Conservation (phyloP, 2,888 invertebrate genomes). For the Nemotelus nigrinus region DNA sequence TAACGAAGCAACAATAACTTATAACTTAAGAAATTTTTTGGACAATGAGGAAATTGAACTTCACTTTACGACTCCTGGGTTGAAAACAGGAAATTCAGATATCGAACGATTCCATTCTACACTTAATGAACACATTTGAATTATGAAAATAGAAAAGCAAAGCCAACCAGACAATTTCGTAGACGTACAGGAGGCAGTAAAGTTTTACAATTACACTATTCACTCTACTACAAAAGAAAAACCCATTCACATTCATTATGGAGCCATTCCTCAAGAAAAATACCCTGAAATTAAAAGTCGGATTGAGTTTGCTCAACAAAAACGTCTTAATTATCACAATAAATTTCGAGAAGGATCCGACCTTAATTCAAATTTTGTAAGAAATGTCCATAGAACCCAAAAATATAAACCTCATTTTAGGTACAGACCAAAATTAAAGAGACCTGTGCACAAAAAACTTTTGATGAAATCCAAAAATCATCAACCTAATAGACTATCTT, state of each 20-base stretch:
- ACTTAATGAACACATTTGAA: neutral
- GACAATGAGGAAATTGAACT: neutral
- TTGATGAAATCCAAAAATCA: neutral
- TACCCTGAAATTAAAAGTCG: neutral
- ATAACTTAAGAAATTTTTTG: neutral
- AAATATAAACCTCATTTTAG: neutral
- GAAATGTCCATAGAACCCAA: conserved; percentile 12
- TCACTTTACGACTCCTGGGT: neutral
- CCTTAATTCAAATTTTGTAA: neutral
- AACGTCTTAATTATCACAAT: conserved; percentile 1
- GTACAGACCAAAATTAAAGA: neutral
- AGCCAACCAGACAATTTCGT: conserved; percentile 8
- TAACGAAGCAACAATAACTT: neutral
- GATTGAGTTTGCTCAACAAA: neutral
- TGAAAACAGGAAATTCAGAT: conserved; percentile 16
- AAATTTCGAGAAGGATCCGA: neutral
- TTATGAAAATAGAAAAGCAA: neutral
- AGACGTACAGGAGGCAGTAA: neutral
- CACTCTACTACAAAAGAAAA: neutral
- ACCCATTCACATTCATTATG: neutral
- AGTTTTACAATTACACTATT: neutral
- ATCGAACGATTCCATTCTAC: neutral
- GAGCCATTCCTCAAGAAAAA: neutral
- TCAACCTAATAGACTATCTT: conserved; percentile 19
- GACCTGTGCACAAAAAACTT: conserved; percentile 11